Evolutionary conservation across 2,888 invertebrate species (phyloP), one percentile per base, ranked within the genome.

Genomic region (Trichogramma evanescens): DNA sequence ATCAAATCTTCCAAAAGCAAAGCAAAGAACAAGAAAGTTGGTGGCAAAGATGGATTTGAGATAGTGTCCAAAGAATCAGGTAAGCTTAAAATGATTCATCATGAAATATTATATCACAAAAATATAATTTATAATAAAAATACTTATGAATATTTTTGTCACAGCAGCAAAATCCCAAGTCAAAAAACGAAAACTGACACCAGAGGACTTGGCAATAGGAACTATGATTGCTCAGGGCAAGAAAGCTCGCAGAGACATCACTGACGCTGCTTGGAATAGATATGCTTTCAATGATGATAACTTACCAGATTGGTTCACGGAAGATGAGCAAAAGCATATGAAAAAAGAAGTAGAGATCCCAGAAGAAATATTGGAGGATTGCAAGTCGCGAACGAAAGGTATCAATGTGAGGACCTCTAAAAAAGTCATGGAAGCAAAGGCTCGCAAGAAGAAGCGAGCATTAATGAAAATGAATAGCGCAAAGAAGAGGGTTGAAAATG

Each of bases 351-450:
- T 89, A 7, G 91, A 93, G 4, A 91, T 98, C 43, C 91, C 95
- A 5, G 89, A 90, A 85, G 89, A 89, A 78, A 81, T 92, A 58
- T 86, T 92, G 0, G 86, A 90, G 48, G 91, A 95, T 71, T 97
- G 97, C 76, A 87, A 89, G 68, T 89, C 89, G 66, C 84, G 86
- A 69, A 79, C 90, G 9, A 84, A 88, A 75, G 96, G 95, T 67
- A 86, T 99, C 46, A 94, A 99, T 79, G 91, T 90, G 0, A 84
- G 95, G 63, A 95, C 99, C 9, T 95, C 98, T 64, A 99, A 98
- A 81, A 99, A 99, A 80, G 92, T 99, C 0, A 86, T 95, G 68
- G 96, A 99, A 81, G 99, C 99, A 0, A 98, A 95, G 80, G 95
- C 95, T 0, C 87, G 99, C 59, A 99, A 98, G 84, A 95, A 96